These are phyloP conservation scores for Neelides sp. DNA, from an alignment of 1,140 invertebrate species.

Conservation along the genomic window DNA sequence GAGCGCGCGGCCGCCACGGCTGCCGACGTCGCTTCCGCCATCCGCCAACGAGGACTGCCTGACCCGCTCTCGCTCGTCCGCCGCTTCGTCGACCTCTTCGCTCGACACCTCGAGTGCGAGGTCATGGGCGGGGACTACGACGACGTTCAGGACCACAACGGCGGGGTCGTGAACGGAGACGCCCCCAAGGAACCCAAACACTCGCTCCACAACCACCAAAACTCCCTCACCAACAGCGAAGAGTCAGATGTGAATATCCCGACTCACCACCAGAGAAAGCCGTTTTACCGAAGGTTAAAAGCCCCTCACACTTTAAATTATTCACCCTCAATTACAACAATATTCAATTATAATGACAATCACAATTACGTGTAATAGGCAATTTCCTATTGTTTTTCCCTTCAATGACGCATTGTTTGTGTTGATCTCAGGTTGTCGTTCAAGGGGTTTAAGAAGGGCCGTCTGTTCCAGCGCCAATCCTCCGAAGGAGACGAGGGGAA, in stretches of 20 bases:
- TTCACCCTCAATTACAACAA: not conserved
- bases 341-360: not conserved
- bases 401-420: not conserved
- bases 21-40: constrained; percentile 12
- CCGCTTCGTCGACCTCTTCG: constrained; percentile 24
- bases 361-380: not conserved
- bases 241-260: constrained; percentile 8
- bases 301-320: not conserved
- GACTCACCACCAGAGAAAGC: constrained; percentile 8
- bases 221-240: constrained; percentile 10
- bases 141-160: not conserved
- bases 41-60: not conserved
- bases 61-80: constrained; percentile 12
- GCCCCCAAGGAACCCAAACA: not conserved
- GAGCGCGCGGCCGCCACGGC: constrained; percentile 22
- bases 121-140: constrained; percentile 5
- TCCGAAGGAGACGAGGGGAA: constrained; percentile 47
- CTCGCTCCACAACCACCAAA: constrained; percentile 9
- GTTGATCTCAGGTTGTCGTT: constrained; percentile 61
- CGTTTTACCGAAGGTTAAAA: constrained; percentile 25
- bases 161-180: not conserved
- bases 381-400: not conserved
- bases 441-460: constrained; percentile 65
- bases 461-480: constrained; percentile 79
- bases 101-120: constrained; percentile 16